phyloP scores from a whole-genome alignment of 2,888 invertebrate species.

The Heterodera filipjevi region DNA sequence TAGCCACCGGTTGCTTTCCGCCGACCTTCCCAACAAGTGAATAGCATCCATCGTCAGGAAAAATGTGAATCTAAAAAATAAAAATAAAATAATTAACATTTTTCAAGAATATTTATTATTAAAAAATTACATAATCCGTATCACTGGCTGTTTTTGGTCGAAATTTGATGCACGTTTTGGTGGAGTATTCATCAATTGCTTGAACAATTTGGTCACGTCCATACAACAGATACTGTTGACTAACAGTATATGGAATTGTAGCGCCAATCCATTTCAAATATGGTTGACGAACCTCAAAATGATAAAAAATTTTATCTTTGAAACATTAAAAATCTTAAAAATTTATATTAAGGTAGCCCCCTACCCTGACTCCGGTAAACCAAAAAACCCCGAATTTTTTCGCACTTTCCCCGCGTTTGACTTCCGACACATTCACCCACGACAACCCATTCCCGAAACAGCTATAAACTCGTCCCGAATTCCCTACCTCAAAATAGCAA shows the following conservation, averaged over 20 bases:
- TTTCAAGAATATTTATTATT: neutral
- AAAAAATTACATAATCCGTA: slow-evolving; percentile 55
- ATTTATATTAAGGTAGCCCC: no score
- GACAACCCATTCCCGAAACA: no score
- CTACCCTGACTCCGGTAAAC: no score
- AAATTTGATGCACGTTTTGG: slow-evolving; percentile 60
- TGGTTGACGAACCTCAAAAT: slow-evolving; percentile 59
- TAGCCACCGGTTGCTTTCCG: slow-evolving; percentile 63
- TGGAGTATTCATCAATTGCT: slow-evolving; percentile 59
- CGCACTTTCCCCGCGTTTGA: no score
- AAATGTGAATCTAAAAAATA: slow-evolving; percentile 51
- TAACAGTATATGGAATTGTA: slow-evolving; percentile 63
- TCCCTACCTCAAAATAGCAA: no score
- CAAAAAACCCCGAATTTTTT: no score
- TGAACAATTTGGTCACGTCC: slow-evolving; percentile 58
- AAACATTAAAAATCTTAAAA: no score
- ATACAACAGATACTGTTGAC: slow-evolving; percentile 57
- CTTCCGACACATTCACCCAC: no score
- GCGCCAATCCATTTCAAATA: slow-evolving; percentile 62
- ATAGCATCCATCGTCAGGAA: slow-evolving; percentile 65
- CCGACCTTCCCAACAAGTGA: slow-evolving; percentile 62
- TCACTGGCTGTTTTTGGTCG: slow-evolving; percentile 59
- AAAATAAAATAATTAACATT: neutral
- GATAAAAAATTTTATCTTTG: no score
- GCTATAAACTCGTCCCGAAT: no score